Conservation (phyloP, 2,888 invertebrate species). For the Himalopsyche tibetana region DNA sequence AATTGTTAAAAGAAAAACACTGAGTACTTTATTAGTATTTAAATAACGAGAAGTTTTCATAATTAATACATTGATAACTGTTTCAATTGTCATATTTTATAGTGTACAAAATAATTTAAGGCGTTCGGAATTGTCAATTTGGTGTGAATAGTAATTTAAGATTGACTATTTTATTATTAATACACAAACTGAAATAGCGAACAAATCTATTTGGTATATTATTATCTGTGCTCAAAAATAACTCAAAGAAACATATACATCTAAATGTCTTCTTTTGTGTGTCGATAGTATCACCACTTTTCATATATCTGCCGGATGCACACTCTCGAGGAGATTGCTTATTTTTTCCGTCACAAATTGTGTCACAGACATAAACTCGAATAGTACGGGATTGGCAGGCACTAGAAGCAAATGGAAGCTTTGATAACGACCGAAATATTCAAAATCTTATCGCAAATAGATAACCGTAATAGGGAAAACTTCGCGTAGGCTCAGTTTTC, state of each 20-base stretch:
- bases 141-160: too few relatives aligned
- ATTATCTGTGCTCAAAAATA: background rate
- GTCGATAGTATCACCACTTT: conserved; percentile 28
- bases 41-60: too few relatives aligned
- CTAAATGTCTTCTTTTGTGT: conserved; percentile 5
- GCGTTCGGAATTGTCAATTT: too few relatives aligned
- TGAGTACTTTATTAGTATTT: too few relatives aligned
- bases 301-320: conserved; percentile 47
- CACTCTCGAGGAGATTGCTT: conserved; percentile 17
- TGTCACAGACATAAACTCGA: conserved; percentile 49
- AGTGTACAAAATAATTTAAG: too few relatives aligned
- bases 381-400: conserved; percentile 48
- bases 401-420: conserved; percentile 48
- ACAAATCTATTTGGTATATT: background rate
- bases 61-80: too few relatives aligned
- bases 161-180: too few relatives aligned
- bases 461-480: conserved; percentile 45
- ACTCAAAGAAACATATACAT: background rate
- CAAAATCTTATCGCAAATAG: conserved; percentile 48
- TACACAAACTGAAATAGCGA: background rate
- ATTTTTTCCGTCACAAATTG: conserved; percentile 47
- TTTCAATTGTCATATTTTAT: too few relatives aligned
- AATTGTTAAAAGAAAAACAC: too few relatives aligned
- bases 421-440: conserved; percentile 44
- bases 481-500: background rate